phyloP scores from a whole-genome alignment of 2,113 vertebrate genomes.

The Balaeniceps rex region DNA sequence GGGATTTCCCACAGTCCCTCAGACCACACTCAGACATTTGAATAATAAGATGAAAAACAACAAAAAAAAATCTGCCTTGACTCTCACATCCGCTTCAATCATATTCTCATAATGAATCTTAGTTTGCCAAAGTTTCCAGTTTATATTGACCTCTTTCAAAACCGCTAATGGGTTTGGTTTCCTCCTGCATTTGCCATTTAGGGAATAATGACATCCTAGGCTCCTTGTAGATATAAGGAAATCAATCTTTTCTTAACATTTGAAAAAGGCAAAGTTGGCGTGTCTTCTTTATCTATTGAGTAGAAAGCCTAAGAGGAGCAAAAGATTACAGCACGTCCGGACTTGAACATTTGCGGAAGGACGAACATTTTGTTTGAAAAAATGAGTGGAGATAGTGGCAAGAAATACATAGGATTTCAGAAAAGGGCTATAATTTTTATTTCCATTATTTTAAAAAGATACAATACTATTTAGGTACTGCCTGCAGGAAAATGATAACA shows the following conservation, averaged over 20 bases:
- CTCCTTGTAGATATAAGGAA: not conserved
- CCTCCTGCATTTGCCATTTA: not conserved
- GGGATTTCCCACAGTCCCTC: not conserved
- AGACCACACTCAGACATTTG: not conserved
- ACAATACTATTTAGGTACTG: not conserved
- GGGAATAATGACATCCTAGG: not conserved
- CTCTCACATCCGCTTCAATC: not conserved
- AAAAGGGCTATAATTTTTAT: not conserved
- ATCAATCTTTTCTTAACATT: not conserved
- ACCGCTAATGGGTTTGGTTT: not conserved
- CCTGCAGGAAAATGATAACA: conserved; percentile 22
- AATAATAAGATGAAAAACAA: not conserved
- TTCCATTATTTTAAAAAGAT: conserved; percentile 35
- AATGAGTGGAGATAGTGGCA: not conserved
- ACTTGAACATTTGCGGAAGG: not conserved
- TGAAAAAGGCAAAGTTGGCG: not conserved
- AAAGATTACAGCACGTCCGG: not conserved
- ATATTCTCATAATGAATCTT: not conserved
- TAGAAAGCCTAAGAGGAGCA: not conserved
- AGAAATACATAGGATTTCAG: not conserved
- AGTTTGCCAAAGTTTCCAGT: not conserved
- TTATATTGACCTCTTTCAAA: not conserved
- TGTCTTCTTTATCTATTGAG: not conserved
- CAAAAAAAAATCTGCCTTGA: not conserved
- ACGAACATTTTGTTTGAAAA: not conserved